Evolutionary conservation across 1,140 invertebrate genomes (phyloP).

Genomic region (Polyergus mexicanus): DNA sequence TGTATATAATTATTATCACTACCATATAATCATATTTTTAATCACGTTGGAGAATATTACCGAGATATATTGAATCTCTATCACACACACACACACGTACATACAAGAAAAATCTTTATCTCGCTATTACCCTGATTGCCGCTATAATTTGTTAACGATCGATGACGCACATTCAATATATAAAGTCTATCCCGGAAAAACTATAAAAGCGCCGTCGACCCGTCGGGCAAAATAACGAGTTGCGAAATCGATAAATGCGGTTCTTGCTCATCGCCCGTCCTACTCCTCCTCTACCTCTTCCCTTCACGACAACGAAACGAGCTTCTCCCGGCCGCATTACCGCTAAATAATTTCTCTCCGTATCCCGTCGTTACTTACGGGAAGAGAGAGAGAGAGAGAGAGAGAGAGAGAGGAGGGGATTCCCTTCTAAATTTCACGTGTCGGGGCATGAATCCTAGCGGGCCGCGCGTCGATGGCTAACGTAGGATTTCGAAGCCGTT

Average conservation of each 20-base stretch:
- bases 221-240: constrained; percentile 42
- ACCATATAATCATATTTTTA: not conserved
- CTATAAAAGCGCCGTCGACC: constrained; percentile 20
- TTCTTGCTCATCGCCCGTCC: constrained; percentile 29
- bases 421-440: constrained; percentile 60
- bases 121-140: constrained; percentile 19
- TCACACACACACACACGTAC: no score
- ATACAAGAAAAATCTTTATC: no score
- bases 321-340: constrained; percentile 45
- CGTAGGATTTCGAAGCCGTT: constrained; percentile 35
- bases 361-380: constrained; percentile 57
- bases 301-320: not conserved
- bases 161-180: not conserved
- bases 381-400: no score
- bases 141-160: constrained; percentile 15
- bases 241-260: constrained; percentile 53
- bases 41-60: not conserved
- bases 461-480: constrained; percentile 43
- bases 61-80: not conserved
- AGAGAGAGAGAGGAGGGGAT: no score
- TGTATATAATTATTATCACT: not conserved
- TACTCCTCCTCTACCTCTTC: no score
- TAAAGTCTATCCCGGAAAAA: constrained; percentile 36
- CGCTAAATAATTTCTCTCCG: constrained; percentile 60
- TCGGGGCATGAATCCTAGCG: constrained; percentile 38